Conservation (phyloP, 1,140 invertebrate species). For the Bombus pascuorum region DNA sequence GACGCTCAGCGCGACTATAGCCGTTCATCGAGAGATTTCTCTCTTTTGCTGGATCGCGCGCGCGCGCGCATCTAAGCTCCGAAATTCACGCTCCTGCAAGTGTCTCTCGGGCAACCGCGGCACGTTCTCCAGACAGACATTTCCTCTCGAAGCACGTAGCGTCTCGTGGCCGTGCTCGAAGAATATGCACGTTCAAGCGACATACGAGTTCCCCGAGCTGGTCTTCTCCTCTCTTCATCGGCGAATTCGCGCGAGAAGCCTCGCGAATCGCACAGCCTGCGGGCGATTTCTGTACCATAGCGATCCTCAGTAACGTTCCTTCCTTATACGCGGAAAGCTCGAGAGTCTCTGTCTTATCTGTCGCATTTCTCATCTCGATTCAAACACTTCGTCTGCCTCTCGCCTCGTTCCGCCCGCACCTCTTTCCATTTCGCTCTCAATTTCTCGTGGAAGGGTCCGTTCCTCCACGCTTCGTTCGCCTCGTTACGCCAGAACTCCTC, state of each 20-base stretch:
- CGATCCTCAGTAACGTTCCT: background rate
- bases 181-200: constrained; percentile 24
- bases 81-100: constrained; percentile 16
- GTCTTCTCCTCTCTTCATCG: background rate
- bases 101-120: constrained; percentile 27
- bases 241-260: background rate
- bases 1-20: background rate
- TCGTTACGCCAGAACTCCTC: background rate
- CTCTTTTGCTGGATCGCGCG: background rate
- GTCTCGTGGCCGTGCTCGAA: constrained; percentile 15
- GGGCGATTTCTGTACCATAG: background rate
- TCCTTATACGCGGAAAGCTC: background rate
- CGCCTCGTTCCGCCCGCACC: background rate
- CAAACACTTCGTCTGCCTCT: background rate
- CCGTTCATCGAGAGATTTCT: background rate
- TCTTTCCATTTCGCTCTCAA: constrained; percentile 27
- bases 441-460: background rate
- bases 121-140: constrained; percentile 25
- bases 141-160: constrained; percentile 31
- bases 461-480: background rate
- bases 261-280: background rate
- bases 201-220: background rate
- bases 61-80: background rate
- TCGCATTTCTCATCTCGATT: constrained; percentile 1
- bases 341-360: background rate